A percentile compares a stretch with the other conserved stretches of the same genome.
Evolutionary conservation across 1,140 invertebrate genomes (phyloP).

Genomic region (Drosophila orosa): DNA sequence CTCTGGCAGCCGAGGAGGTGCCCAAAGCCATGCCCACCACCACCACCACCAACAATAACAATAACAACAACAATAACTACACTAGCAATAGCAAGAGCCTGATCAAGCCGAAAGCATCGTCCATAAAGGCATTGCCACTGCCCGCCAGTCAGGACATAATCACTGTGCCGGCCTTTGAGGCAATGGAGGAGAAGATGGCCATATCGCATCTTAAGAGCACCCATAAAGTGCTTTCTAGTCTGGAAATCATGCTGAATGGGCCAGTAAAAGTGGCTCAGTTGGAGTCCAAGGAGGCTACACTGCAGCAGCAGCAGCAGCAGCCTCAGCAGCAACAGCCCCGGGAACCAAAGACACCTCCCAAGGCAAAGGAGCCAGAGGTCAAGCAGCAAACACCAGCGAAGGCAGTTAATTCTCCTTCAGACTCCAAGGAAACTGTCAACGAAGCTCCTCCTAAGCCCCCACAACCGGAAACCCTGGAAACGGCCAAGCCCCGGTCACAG

Average conservation of each 20-base stretch:
- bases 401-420: background rate
- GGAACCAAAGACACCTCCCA: background rate
- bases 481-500: background rate
- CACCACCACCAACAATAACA: too few species aligned
- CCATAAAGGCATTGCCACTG: constrained; percentile 22
- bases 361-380: background rate
- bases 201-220: background rate
- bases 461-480: background rate
- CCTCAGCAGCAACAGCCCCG: background rate
- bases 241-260: constrained; percentile 2
- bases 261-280: background rate
- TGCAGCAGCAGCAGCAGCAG: background rate
- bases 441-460: background rate
- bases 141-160: constrained; percentile 7
- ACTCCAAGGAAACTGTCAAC: background rate
- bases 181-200: constrained; percentile 1
- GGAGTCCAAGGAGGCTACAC: background rate
- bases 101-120: constrained; percentile 13
- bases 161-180: constrained; percentile 1
- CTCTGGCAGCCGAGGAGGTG: constrained; percentile 5
- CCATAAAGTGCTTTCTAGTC: background rate
- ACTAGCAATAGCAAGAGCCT: constrained; percentile 21
- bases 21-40: background rate
- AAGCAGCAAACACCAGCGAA: background rate
- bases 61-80: constrained; percentile 15